Evolutionary conservation across 2,888 invertebrate genomes (phyloP), one percentile per base, ranked within the genome.

Genomic region (Exocentrus adspersus): DNA sequence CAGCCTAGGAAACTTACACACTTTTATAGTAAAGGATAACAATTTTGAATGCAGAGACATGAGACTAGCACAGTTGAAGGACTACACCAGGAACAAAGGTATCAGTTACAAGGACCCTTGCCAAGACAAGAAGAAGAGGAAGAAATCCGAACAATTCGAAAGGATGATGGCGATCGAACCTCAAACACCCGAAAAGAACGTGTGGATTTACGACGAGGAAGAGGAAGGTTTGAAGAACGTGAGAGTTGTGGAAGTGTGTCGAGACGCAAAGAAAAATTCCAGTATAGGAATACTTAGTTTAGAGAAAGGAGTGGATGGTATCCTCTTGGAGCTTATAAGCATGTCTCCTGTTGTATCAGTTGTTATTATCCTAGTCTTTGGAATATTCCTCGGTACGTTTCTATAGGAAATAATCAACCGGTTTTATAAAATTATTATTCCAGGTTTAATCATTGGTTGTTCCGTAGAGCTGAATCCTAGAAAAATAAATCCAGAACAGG

Each of bases 11-110:
- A 85, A 84, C 65, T 74, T 90, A 48, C 82, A 85, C 57, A 78
- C 83, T 52, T 72, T 90, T 30, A 85, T 87, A 72, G 75, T 89
- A 1, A 80, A 84, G 19, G 85, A 85, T 65, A 89, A 89, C 69
- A 85, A 85, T 60, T 86, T 86, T 79, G 82, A 84, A 59, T 90
- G 90, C 74, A 85, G 85, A 72, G 79, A 81, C 72, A 85, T 85
- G 70, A 77, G 79, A 0, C 81, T 83, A 19, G 84, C 85, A 21
- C 78, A 81, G 4, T 79, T 71, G 14, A 56, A 21, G 17, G 42
- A 82, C 2, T 77, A 86, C 83, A 82, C 86, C 20, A 65, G 74
- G 2, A 78, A 80, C 1, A 81, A 76, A 17, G 78, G 79, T 3
- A 84, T 86, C 61, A 75, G 76, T 59, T 87, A 86, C 54, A 82